Percentiles rank a stretch among this genome's conserved stretches.
phyloP scores from a whole-genome alignment of 2,797 vertebrate species.

The Spondyliosoma cantharus region DNA sequence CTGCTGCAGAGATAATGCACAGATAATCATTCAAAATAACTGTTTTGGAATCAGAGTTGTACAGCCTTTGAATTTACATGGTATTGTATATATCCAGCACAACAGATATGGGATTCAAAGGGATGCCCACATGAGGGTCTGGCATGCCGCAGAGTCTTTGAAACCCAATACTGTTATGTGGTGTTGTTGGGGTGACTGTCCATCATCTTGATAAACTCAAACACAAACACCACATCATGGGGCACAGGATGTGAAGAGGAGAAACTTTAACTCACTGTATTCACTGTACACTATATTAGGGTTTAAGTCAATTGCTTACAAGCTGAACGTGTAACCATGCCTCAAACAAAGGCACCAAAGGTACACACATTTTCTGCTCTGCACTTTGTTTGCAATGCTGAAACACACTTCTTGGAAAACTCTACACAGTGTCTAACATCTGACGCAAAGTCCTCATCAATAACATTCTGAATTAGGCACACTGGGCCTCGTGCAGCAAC shows the following conservation, averaged over 20 bases:
- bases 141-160: conserved; percentile 75
- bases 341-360: no score
- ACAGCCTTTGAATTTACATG: conserved; percentile 78
- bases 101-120: conserved; percentile 76
- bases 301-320: no score
- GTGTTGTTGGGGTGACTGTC: conserved; percentile 79
- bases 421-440: no score
- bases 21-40: no score
- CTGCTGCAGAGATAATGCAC: no score
- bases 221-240: conserved; percentile 71
- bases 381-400: no score
- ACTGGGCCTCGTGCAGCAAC: no score
- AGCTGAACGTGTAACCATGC: no score
- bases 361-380: no score
- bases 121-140: conserved; percentile 66
- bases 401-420: no score
- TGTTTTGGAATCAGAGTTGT: conserved; percentile 1
- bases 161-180: conserved; percentile 82
- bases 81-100: conserved; percentile 71
- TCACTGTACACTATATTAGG: neutral
- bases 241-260: conserved; percentile 33
- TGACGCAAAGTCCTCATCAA: no score
- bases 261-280: neutral
- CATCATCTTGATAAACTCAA: conserved; percentile 71
- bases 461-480: no score